A percentile compares a stretch with the other conserved stretches of the same genome.
phyloP scores from a whole-genome alignment of 2,113 vertebrate genomes.

The Otus sunia region DNA sequence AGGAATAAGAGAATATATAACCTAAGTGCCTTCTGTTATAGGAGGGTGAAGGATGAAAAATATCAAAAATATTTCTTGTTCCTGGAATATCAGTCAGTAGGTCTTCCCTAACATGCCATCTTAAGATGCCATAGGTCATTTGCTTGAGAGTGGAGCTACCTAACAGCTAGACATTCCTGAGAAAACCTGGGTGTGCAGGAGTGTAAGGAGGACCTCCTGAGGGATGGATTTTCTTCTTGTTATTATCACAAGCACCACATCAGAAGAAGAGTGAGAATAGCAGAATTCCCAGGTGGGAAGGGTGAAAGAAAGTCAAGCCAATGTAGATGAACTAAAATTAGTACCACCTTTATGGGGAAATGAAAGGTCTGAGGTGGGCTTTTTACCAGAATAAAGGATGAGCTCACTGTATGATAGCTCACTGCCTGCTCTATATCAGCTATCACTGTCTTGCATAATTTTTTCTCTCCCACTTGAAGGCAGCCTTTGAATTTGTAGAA shows the following conservation, averaged over 20 bases:
- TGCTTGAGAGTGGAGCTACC: background rate
- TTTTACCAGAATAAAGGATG: background rate
- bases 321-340: background rate
- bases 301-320: background rate
- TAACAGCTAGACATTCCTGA: background rate
- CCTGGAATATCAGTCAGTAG: background rate
- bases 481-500: background rate
- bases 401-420: background rate
- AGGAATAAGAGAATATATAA: background rate
- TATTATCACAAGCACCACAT: background rate
- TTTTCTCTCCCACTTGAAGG: background rate
- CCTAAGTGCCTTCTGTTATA: background rate
- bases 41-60: background rate
- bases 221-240: background rate
- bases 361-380: background rate
- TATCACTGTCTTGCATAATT: accelerated
- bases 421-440: background rate
- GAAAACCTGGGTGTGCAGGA: background rate
- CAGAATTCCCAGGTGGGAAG: background rate
- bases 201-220: background rate
- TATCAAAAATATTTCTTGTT: background rate
- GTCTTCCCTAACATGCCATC: background rate
- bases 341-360: background rate
- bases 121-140: background rate
- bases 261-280: background rate